Conservation (phyloP, 2,888 invertebrate genomes). For the Abrostola tripartita region DNA sequence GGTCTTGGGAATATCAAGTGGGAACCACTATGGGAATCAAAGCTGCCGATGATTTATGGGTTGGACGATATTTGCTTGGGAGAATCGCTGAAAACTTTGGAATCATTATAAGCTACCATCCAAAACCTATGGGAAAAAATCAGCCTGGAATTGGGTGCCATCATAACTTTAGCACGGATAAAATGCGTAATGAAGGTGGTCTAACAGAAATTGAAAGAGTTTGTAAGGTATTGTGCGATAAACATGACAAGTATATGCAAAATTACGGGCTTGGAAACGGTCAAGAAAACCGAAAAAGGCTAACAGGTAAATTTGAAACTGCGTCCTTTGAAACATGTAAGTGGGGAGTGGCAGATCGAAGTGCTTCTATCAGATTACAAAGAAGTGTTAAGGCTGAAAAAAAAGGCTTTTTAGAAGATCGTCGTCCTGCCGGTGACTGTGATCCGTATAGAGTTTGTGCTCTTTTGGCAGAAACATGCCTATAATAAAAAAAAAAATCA, state of each 20-base stretch:
- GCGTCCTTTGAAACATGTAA: conserved; percentile 97
- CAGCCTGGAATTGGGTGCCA: conserved; percentile 96
- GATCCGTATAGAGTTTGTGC: conserved; percentile 92
- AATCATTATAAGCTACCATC: conserved; percentile 90
- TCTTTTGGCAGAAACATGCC: conserved; percentile 82
- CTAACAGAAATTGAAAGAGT: conserved; percentile 94
- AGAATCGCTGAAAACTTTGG: conserved; percentile 96
- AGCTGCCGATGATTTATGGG: conserved; percentile 95
- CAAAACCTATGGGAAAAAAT: conserved; percentile 93
- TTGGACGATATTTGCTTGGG: conserved; percentile 94
- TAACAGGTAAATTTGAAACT: conserved; percentile 98
- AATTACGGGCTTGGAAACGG: conserved; percentile 97
- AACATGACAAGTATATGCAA: conserved; percentile 92
- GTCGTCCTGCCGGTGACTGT: conserved; percentile 96
- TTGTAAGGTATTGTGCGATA: conserved; percentile 90
- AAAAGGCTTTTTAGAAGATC: conserved; percentile 97
- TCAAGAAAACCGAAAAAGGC: conserved; percentile 96
- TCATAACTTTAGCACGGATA: conserved; percentile 95
- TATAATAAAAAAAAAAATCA: conserved; percentile 20
- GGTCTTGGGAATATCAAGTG: conserved; percentile 97
- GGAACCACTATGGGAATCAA: conserved; percentile 96
- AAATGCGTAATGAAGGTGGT: conserved; percentile 94
- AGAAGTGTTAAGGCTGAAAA: conserved; percentile 94
- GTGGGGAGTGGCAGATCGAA: conserved; percentile 96
- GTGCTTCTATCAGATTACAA: conserved; percentile 97